Evolutionary conservation across 2,113 vertebrate species (phyloP), one percentile per base, ranked within the genome.

Genomic region (Pycnonotus jocosus): DNA sequence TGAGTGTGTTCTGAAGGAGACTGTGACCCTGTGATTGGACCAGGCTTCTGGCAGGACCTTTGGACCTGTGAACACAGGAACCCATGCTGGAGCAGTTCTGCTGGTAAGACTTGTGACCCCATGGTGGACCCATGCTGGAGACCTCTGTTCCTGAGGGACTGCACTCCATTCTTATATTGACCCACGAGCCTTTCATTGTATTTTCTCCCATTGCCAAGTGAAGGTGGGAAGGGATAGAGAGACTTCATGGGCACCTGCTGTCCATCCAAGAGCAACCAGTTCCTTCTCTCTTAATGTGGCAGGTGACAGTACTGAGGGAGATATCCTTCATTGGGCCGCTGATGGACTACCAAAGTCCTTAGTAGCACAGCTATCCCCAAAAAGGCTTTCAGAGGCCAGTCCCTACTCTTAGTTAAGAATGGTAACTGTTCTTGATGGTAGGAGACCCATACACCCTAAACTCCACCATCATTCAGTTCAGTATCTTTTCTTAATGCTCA

Each of bases 41-140:
- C 21, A 22, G 10, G 50, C 24, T n/a, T 44, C 50, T 58, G 57
- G 44, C 23, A 77, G 33, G 31, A 51, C 7, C 17, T 54, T 4
- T 30, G 19, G 54, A 33, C 11, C 8, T 2, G 1, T 37, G 35
- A 24, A 27, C 9, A 35, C 30, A 51, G 19, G 3, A n/a, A 8
- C 22, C 21, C 5, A 7, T 0, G 0, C 8, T 48, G n/a, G 5
- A 38, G 27, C 11, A 81, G 8, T 30, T 38, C 38, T 69, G 4
- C 15, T 53, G 65, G 7, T 27, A 31, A 11, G 20, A 30, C 14
- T 58, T 57, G n/a, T 48, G 53, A 40, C 10, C 11, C 12, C 4
- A 2, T 60, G 22, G 10, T 24, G 16, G 20, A 20, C 7, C 13
- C 24, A 28, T 0, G 1, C 7, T 78, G n/a, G 31, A 44, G 24